phyloP scores from a whole-genome alignment of 2,113 vertebrate genomes.

The Glaucidium brasilianum region DNA sequence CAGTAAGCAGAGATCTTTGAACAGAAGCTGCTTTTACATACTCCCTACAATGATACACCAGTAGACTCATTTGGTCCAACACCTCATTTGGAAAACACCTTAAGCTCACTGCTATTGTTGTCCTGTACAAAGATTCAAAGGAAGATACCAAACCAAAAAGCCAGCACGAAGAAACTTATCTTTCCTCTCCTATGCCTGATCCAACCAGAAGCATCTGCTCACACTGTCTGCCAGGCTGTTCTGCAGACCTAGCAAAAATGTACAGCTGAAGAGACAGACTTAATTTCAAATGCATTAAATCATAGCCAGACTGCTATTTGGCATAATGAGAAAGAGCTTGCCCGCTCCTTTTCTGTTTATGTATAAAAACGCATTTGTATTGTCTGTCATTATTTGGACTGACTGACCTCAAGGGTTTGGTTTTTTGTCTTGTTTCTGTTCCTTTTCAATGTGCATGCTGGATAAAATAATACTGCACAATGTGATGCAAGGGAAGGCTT shows the following conservation, averaged over 20 bases:
- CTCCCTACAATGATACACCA: not conserved
- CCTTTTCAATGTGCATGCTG: not conserved
- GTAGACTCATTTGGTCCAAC: not conserved
- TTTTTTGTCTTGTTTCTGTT: not conserved
- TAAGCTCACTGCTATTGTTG: not conserved
- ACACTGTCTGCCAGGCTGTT: slow-evolving; percentile 55
- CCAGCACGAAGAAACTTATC: not conserved
- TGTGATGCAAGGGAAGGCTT: not conserved
- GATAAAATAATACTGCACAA: not conserved
- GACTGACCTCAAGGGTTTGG: slow-evolving; percentile 11
- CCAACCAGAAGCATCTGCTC: slow-evolving; percentile 56
- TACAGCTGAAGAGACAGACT: slow-evolving; percentile 65
- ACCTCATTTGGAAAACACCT: not conserved
- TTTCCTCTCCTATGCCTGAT: not conserved
- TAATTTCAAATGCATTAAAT: slow-evolving; percentile 64
- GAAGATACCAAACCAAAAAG: not conserved
- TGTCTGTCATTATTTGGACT: slow-evolving; percentile 21
- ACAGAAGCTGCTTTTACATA: not conserved
- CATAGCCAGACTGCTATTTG: slow-evolving; percentile 49
- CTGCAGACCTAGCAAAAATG: slow-evolving; percentile 42
- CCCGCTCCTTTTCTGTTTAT: slow-evolving; percentile 42
- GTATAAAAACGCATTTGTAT: slow-evolving; percentile 12
- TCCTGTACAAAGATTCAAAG: not conserved
- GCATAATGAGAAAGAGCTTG: slow-evolving; percentile 43
- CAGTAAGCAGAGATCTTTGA: not conserved